These are phyloP conservation scores for Arbacia lixula DNA, from an alignment of 53 echinoderm and acorn worm species.

Conservation along the genomic window DNA sequence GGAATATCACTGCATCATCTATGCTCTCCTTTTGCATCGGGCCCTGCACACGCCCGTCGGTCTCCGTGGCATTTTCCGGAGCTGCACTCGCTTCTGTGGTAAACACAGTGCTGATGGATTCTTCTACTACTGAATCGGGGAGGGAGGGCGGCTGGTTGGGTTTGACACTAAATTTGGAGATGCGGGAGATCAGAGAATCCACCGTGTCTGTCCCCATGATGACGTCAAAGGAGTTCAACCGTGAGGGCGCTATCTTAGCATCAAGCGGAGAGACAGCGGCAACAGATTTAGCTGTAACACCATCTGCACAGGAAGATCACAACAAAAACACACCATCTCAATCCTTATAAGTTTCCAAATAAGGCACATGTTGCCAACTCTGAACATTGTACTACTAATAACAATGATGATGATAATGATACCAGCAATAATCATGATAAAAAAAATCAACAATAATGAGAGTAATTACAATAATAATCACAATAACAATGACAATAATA, in stretches of 20 bases:
- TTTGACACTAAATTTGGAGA: constrained; percentile 88
- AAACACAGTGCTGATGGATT: neutral
- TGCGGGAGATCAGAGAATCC: constrained; percentile 81
- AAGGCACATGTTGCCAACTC: too few relatives aligned
- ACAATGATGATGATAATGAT: too few relatives aligned
- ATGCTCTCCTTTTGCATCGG: neutral
- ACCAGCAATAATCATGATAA: too few relatives aligned
- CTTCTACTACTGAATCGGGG: constrained; percentile 25
- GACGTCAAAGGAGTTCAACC: constrained; percentile 89
- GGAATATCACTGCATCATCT: neutral
- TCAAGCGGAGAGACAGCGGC: constrained; percentile 68
- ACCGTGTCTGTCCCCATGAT: constrained; percentile 96
- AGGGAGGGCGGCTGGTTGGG: constrained; percentile 35
- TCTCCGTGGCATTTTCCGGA: neutral
- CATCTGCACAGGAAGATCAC: constrained; percentile 71
- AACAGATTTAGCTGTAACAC: constrained; percentile 69
- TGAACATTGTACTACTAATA: too few relatives aligned
- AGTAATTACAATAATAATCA: too few relatives aligned
- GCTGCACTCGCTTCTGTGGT: neutral
- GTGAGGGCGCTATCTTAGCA: constrained; percentile 70
- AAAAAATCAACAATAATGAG: too few relatives aligned
- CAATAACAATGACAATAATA: too few relatives aligned
- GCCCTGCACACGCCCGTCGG: neutral
- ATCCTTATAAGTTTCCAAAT: too few relatives aligned
- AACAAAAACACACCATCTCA: too few relatives aligned